Conservation (phyloP, 2,888 invertebrate species). For the Argyresthia goedartella region DNA sequence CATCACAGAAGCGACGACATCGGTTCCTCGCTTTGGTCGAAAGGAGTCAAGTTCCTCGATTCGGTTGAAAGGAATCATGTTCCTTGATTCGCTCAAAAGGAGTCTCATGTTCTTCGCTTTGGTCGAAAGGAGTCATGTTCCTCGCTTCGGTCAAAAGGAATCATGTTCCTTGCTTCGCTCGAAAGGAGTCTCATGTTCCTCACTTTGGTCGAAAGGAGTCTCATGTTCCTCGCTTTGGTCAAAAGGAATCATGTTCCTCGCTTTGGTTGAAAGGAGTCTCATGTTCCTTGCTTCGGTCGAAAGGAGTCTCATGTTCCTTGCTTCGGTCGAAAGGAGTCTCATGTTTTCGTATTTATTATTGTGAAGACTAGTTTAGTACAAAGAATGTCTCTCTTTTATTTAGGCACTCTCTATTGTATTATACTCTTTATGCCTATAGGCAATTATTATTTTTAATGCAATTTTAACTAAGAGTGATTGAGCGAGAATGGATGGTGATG, state of each 20-base stretch:
- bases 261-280: conserved; percentile 48
- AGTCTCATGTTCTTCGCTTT: conserved; percentile 49
- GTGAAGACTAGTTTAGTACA: conserved; percentile 60
- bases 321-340: conserved; percentile 46
- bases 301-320: conserved; percentile 47
- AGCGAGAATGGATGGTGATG: conserved; percentile 50
- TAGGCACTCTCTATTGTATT: conserved; percentile 66
- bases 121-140: conserved; percentile 50
- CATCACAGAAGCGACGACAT: conserved; percentile 44
- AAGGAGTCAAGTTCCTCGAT: no score
- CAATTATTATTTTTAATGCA: conserved; percentile 37
- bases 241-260: conserved; percentile 59
- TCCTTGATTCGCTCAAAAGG: conserved; percentile 29
- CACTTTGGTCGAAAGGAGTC: conserved; percentile 43
- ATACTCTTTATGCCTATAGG: conserved; percentile 28
- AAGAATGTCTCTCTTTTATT: conserved; percentile 65
- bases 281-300: conserved; percentile 27
- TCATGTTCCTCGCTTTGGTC: conserved; percentile 35
- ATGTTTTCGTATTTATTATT: conserved; percentile 55
- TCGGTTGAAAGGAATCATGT: conserved; percentile 45
- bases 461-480: conserved; percentile 29
- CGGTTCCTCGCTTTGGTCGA: conserved; percentile 13
- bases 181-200: conserved; percentile 57
- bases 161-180: no score
- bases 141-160: conserved; percentile 37